Base-by-base conservation (phyloP, 2,797 vertebrate species). In the Lepilemur septentrionalis region DNA sequence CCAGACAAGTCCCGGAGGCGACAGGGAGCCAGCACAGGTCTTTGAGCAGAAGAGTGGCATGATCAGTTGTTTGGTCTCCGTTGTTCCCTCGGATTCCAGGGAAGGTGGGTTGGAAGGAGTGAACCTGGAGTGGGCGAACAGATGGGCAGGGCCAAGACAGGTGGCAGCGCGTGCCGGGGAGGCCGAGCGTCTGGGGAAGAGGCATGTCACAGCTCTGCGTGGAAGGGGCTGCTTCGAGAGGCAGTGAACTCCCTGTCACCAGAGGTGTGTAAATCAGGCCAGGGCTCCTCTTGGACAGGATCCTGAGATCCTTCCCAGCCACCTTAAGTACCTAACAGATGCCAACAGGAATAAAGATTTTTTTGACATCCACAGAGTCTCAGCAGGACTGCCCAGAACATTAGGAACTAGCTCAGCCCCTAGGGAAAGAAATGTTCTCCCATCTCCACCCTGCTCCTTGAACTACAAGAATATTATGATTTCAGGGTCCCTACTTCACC, bases 1-100 rank as follows among this genome's bases (percentile, higher is more conserved):
- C 5, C 2, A 0, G 85, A 5, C 57, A 9, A 12, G 30, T 79
- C 73, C 43, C 8, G 23, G 70, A 79, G 35, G 59, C 0, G 0
- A 28, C 23, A 7, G 57, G 63, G 78, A 89, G 30, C 70, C 76
- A 30, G 55, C 4, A 11, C 13, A 30, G 52, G 80, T 22, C 76
- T 81, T 69, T 10, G 57, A 91, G 82, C 46, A 32, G 67, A 50
- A 70, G 61, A 78, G 6, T 0, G 20, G 4, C 32, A 2, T 3
- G 15, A 14, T 46, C 86, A 18, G 41, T n/a, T 41, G 13, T 38
- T 30, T 4, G 2, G 43, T 46, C 79, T 55, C 23, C 41, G 18
- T 0, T 15, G 1, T 59, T 78, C 75, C 18, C 28, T 89, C 0
- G 1, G 69, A 59, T 20, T 92, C 72, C 4, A 43, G 57, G 65